Base-by-base conservation (phyloP, 1,140 invertebrate species). In the Formica exsecta region DNA sequence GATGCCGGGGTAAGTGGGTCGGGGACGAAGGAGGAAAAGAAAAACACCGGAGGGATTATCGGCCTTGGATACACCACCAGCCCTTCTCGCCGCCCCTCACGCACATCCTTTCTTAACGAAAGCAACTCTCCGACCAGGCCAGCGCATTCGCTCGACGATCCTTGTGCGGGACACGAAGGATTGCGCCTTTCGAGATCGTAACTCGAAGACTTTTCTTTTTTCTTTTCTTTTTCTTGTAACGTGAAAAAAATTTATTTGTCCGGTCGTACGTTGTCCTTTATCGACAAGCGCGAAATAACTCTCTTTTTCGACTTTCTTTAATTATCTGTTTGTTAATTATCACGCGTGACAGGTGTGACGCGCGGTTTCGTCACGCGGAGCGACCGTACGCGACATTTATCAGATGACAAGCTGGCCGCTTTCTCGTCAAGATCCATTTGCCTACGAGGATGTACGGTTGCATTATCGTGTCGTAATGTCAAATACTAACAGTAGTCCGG, bases 21-120 rank as follows among this genome's bases (percentile, higher is more conserved):
- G 68, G 61, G 54, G 61, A 89, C 76, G 76, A 74, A 66, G 90
- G 77, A 88, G 83, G 75, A 91, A 81, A 91, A 89, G 90, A 92
- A 92, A 90, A 92, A 92, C 66, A 73, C 79, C 89, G 85, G 88
- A 86, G 89, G 91, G 93, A 93, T 94, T 93, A 94, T 93, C 92
- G 93, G 86, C 85, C 87, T 81, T 85, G 81, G 73, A 76, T 85
- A 85, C 80, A 83, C 81, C 44, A 59, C 29, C 79, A 61, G 79
- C 19, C 54, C 38, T 38, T 68, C 66, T 54, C 51, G 65, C 65
- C 64, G 13, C 77, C 51, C 38, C 54, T 73, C 79, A 81, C 79
- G 79, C 79, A 73, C 68, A 61, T 61, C 66, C 54, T 32, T 54
- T 68, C 64, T 79, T 79, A 79, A 79, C 76, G 76, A 79, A 68